These are phyloP conservation scores for Flexamia atlantica DNA, from an alignment of 2,888 invertebrate species.

Conservation along the genomic window DNA sequence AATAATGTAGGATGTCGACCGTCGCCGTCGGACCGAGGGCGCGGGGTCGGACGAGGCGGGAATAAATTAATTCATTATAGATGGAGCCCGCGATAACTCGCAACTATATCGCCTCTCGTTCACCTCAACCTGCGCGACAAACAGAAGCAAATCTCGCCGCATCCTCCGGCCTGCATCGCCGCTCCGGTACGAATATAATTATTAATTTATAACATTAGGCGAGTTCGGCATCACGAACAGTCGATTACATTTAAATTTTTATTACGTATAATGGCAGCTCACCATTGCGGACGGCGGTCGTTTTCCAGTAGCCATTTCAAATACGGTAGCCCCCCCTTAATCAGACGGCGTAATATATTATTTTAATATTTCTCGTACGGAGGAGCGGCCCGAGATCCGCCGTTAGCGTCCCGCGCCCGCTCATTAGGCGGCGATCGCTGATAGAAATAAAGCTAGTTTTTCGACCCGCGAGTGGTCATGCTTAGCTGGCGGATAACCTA, in stretches of 20 bases:
- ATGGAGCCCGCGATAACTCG: not conserved
- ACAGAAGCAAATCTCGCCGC: not conserved
- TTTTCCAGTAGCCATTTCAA: constrained; percentile 65
- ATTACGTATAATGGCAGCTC: constrained; percentile 64
- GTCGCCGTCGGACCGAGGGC: not conserved
- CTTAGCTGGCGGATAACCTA: constrained; percentile 51
- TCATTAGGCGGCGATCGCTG: constrained; percentile 56
- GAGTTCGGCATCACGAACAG: constrained; percentile 61
- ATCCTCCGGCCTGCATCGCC: not conserved
- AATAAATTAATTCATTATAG: constrained; percentile 45
- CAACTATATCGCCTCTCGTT: not conserved
- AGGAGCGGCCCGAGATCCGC: constrained; percentile 50
- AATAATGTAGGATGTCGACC: not conserved
- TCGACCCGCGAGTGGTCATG: constrained; percentile 56
- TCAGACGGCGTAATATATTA: constrained; percentile 62
- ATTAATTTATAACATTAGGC: constrained; percentile 64
- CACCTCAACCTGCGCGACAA: not conserved
- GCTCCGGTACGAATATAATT: constrained; percentile 62
- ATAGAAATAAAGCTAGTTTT: constrained; percentile 60
- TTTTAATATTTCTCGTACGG: constrained; percentile 61
- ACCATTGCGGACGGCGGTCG: constrained; percentile 59
- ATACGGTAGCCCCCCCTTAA: constrained; percentile 63
- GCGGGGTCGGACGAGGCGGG: constrained; percentile 11
- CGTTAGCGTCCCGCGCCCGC: constrained; percentile 51
- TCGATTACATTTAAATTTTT: constrained; percentile 66